Base-by-base conservation (phyloP, 2,797 vertebrate species). In the Fratercula arctica region DNA sequence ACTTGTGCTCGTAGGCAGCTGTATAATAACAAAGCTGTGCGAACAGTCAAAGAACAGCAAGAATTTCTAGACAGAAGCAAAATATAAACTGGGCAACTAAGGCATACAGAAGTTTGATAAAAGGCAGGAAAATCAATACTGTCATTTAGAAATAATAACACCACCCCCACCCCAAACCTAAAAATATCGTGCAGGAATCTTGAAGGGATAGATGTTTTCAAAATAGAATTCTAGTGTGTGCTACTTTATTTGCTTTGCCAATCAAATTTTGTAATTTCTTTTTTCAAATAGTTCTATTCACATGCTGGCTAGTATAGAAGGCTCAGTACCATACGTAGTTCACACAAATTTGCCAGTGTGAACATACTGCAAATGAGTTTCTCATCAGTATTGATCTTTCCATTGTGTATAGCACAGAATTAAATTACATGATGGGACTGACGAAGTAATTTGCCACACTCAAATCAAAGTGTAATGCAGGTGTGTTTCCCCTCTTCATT, bases 351-450 rank as follows among this genome's bases (percentile, higher is more conserved):
- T 83, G 48, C 61, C 85, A 59, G 74, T 86, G 82, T 94, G 93
- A 95, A 57, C 68, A 19, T 45, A 20, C 91, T 80, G 95, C 82
- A 69, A 46, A 80, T 85, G 73, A 92, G 82, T 94, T 95, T 61
- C 85, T 96, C 48, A 53, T 51, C 93, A 79, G 84, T 94, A 97
- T 97, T 88, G 95, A 94, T 97, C 96, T 95, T 90, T 41, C 91
- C 79, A 53, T 95, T 88, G 95, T 94, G 88, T 82, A 57, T 54
- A 39, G 85, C 85, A 68, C 77, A 74, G 93, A 88, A 80, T 92
- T 91, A 82, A 64, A 80, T 96, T 88, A 93, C 87, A 61, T 33
- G 78, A 94, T 73, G 96, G 83, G 87, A 96, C 85, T 95, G 95
- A 93, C 50, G 26, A 92, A 77, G 90, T 94, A 89, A 93, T 97